Base-by-base conservation (phyloP, 2,113 vertebrate genomes). In the Dipodomys merriami region DNA sequence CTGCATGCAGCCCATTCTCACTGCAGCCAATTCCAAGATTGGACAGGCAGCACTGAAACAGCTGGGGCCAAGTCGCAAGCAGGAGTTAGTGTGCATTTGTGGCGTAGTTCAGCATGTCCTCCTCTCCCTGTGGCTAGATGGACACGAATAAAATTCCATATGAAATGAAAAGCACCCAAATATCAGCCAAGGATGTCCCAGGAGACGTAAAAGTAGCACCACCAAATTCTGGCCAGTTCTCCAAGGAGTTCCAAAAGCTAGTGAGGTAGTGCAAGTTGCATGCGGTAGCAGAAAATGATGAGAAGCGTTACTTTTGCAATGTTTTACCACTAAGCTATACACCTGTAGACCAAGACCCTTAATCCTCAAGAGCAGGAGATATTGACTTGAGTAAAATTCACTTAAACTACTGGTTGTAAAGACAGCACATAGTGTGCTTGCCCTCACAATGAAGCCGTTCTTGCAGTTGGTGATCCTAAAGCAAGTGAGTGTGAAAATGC, bases 131-230 rank as follows among this genome's bases (percentile, higher is more conserved):
- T 98, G 8, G 98, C 98, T 0, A 99, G 95, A 99, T 99, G 98
- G 99, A 99, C 97, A 99, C 99, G 2, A 99, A 98, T 97, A 98
- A 99, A n/a, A 99, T 99, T 91, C 98, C 99, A 69, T 99, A 99
- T 89, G 99, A 99, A 91, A 98, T 99, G 93, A 99, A 99, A 6
- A 99, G 99, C 98, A 99, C 99, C 0, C 99, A 99, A 97, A 99
- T 13, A 99, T 99, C 97, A 99, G 97, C 98, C 98, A 91, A 99
- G 99, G 99, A 98, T 99, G 78, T 99, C 99, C 92, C 99, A 99
- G 0, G 99, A 99, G 96, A 99, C 99, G 5, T 39, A 62, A 99
- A 99, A 97, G 98, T 99, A 44, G 98, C 98, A 88, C 39, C 98
- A 73, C 98, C 97, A 8, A 96, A 94, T 7, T 72, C 97, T 20